These are phyloP conservation scores for Agriopis leucophaearia DNA, from an alignment of 2,888 invertebrate genomes.

Conservation along the genomic window DNA sequence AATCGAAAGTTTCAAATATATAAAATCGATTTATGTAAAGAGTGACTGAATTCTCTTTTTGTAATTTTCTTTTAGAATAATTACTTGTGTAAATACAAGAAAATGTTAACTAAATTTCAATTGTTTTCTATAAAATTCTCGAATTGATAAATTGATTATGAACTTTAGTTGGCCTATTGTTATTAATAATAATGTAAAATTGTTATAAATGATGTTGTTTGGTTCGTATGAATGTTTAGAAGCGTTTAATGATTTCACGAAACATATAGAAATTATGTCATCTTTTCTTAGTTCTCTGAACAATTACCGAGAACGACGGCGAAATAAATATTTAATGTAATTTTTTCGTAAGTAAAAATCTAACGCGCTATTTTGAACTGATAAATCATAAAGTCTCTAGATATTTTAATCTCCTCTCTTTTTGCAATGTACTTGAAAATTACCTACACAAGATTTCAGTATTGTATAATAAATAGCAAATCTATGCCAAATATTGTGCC, in stretches of 20 bases:
- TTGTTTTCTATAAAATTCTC: slow-evolving; percentile 26
- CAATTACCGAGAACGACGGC: slow-evolving; percentile 1
- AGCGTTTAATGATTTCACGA: slow-evolving; percentile 33
- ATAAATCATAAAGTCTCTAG: slow-evolving; percentile 15
- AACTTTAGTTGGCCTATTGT: slow-evolving; percentile 34
- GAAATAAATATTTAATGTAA: not conserved
- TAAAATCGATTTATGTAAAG: slow-evolving; percentile 16
- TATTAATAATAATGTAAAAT: slow-evolving; percentile 30
- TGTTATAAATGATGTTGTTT: slow-evolving; percentile 41
- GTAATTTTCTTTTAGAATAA: slow-evolving; percentile 4
- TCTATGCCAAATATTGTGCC: slow-evolving; percentile 79
- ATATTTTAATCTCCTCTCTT: slow-evolving; percentile 15
- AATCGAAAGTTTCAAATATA: slow-evolving; percentile 10
- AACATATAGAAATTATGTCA: slow-evolving; percentile 15
- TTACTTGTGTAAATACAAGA: slow-evolving; percentile 23
- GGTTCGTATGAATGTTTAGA: slow-evolving; percentile 42
- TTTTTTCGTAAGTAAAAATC: slow-evolving; percentile 4
- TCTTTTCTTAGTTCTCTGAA: slow-evolving; percentile 9
- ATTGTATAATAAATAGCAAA: slow-evolving; percentile 48
- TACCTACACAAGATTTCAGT: slow-evolving; percentile 31
- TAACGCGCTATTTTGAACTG: slow-evolving; percentile 26
- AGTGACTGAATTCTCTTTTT: slow-evolving; percentile 27
- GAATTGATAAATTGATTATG: slow-evolving; percentile 14
- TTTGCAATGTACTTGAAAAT: slow-evolving; percentile 8
- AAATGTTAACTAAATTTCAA: slow-evolving; percentile 18